Base-by-base conservation (phyloP, 1,140 invertebrate genomes). In the Atta cephalotes region DNA sequence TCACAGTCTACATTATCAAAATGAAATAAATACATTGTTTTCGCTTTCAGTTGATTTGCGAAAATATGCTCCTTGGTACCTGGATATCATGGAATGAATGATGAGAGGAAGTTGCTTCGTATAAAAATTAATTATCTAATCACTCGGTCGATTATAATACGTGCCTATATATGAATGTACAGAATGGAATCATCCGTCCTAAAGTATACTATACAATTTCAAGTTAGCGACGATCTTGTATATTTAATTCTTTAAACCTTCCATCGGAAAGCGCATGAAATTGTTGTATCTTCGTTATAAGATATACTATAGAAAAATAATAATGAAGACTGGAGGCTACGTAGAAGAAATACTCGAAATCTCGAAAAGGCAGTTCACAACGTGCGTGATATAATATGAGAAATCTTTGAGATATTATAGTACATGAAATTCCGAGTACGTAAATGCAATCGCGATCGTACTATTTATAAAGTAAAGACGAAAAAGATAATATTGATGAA, bases 71-170 rank as follows among this genome's bases (percentile, higher is more conserved):
- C 18, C 9, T 63, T 21, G 25, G 3, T 45, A 45, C 7, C 12
- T 53, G 45, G 2, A 74, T 45, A 45, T 72, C 71, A 10, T 45
- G 1, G 49, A 81, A 35, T 12, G 21, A 16, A 18, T 45, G 39
- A n/a, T 21, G n/a, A 72, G 1, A 35, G 10, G 18, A 39, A 25
- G 16, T 53, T 21, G 28, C 79, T 53, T 70, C 60, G 70, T 90
- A 90, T 58, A 90, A 90, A 90, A 87, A 85, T 90, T 89, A 90
- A 84, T 89, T 90, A 90, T 90, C 81, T 90, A 90, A 56, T 80
- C 86, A 88, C 62, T 74, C 86, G 58, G 51, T 86, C 71, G 51
- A 74, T 88, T 88, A 45, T 45, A 84, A 85, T 88, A 89, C 58
- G 66, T 56, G 49, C 66, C 72, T 90, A 79, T 65, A 31, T 89